A percentile compares a stretch with the other conserved stretches of the same genome.
Conservation (phyloP, 2,888 invertebrate genomes). For the Xanthorhoe spadicearia region DNA sequence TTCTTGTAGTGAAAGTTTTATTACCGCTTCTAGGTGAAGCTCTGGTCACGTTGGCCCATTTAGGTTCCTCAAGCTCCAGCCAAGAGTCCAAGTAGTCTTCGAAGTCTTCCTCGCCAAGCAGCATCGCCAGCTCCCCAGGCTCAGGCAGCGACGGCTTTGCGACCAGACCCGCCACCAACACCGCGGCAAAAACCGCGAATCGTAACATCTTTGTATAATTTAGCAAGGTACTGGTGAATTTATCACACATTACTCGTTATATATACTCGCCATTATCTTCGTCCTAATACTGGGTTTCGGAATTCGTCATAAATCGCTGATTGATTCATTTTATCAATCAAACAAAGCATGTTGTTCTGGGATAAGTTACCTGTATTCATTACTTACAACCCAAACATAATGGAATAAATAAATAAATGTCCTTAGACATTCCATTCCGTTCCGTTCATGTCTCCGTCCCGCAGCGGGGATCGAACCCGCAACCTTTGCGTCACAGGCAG, state of each 20-base stretch:
- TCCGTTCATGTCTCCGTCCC: too few relatives aligned
- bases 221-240: slow-evolving; percentile 31
- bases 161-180: slow-evolving; percentile 49
- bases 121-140: slow-evolving; percentile 66
- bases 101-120: slow-evolving; percentile 75
- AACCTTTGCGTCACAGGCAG: too few relatives aligned
- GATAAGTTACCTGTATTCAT: neutral
- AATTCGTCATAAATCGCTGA: slow-evolving; percentile 21
- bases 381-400: too few relatives aligned
- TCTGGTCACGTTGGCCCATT: slow-evolving; percentile 53
- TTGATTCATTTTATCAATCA: slow-evolving; percentile 13
- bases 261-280: slow-evolving; percentile 31
- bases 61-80: slow-evolving; percentile 64
- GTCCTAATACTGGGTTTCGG: neutral
- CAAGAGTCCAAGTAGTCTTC: slow-evolving; percentile 77
- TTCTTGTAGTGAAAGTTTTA: neutral
- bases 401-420: too few relatives aligned
- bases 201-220: slow-evolving; percentile 40
- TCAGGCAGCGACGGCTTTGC: slow-evolving; percentile 57
- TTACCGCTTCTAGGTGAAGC: slow-evolving; percentile 59
- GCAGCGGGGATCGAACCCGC: too few relatives aligned
- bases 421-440: too few relatives aligned
- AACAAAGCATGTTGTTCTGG: slow-evolving; percentile 7
- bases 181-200: slow-evolving; percentile 48
- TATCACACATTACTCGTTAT: slow-evolving; percentile 16